These are phyloP conservation scores for Cichlasoma orientale DNA, from an alignment of 2,797 vertebrate genomes.

Conservation along the genomic window DNA sequence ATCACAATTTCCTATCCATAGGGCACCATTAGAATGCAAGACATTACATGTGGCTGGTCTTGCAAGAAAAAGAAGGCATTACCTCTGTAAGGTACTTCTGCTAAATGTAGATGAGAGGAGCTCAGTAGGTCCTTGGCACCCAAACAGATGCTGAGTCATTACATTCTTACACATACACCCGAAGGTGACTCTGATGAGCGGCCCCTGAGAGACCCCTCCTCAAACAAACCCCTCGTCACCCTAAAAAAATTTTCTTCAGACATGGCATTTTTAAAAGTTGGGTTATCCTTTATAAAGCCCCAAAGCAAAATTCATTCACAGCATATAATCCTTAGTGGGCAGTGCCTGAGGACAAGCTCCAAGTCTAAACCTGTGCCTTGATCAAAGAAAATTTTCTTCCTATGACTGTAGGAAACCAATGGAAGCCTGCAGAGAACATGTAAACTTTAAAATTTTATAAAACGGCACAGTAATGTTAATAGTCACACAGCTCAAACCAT, in stretches of 20 bases:
- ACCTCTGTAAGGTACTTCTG: background rate
- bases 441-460: background rate
- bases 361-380: background rate
- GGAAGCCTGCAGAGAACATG: background rate
- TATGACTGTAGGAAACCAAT: background rate
- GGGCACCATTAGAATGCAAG: too few species aligned
- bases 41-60: background rate
- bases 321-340: background rate
- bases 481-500: background rate
- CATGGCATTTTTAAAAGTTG: background rate
- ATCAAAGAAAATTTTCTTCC: background rate
- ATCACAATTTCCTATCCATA: background rate
- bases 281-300: background rate
- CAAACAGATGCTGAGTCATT: background rate
- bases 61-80: background rate
- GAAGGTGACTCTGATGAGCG: background rate
- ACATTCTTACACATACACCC: background rate
- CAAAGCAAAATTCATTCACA: background rate
- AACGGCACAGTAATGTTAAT: background rate
- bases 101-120: background rate
- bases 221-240: background rate
- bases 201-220: background rate
- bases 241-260: background rate
- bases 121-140: background rate
- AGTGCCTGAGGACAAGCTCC: background rate